These are phyloP conservation scores for Ptilonorhynchus violaceus DNA, from an alignment of 2,113 vertebrate species.

Conservation along the genomic window DNA sequence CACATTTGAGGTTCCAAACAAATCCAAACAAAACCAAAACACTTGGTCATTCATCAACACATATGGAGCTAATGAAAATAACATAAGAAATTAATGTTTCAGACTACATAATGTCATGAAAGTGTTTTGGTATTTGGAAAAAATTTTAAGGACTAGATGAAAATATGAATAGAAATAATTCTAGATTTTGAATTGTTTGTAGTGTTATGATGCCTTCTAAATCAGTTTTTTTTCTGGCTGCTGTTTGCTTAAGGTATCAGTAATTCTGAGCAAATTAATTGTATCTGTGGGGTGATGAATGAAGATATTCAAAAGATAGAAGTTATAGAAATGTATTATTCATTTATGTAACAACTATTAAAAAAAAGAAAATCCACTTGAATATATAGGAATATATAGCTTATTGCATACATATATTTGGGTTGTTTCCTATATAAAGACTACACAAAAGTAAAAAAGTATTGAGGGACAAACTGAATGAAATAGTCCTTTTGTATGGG, in stretches of 20 bases:
- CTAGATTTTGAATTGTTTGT: neutral
- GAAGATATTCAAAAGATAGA: neutral
- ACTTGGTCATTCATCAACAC: neutral
- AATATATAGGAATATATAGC: neutral
- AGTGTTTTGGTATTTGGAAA: neutral
- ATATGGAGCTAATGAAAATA: neutral
- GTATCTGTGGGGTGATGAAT: neutral
- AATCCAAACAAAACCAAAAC: neutral
- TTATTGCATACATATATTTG: neutral
- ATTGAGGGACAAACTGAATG: neutral
- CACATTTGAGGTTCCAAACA: neutral
- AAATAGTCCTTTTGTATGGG: neutral
- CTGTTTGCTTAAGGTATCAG: neutral
- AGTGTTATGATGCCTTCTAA: neutral
- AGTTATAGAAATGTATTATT: neutral
- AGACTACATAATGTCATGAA: neutral
- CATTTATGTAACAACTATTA: neutral
- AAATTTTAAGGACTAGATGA: neutral
- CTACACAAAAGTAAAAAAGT: neutral
- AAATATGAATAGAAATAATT: neutral
- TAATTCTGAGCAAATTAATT: neutral
- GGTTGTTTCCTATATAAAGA: neutral
- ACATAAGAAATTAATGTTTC: neutral
- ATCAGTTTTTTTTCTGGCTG: neutral
- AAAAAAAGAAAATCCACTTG: neutral